Evolutionary conservation across 2,797 vertebrate genomes (phyloP), one percentile per base, ranked within the genome.

Genomic region (Alectoris magna): DNA sequence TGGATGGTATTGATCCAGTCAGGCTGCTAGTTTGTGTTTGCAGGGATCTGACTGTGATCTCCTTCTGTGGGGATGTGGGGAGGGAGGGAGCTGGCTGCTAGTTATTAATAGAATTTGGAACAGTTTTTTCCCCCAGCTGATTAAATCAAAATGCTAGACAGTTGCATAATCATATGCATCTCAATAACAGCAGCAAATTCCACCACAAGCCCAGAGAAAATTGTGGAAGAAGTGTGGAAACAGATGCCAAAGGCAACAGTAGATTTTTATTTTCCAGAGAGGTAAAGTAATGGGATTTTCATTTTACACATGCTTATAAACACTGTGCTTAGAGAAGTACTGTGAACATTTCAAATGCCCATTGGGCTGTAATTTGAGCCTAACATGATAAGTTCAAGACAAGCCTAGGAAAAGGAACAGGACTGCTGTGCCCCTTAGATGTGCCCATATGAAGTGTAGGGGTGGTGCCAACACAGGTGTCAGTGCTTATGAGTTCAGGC

Each of bases 1-100:
- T 94, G 94, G 94, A 92, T 96, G 87, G 82, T 97, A 97, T 96
- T 95, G 96, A 97, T 97, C 94, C 90, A 93, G 87, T 80, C 84
- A 96, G 82, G 71, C 88, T 96, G 86, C 83, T 90, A n/a, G 74
- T 94, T 95, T 93, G 91, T 88, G 78, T 71, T 94, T 43, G 53
- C 92, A 90, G 76, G 70, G 55, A 90, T 95, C 86, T 86, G 75
- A 56, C 95, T 88, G 84, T 95, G 93, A 93, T 93, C 72, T 92
- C 38, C 39, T 84, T 91, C 88, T 63, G 38, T 88, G 70, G 72
- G 94, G 82, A 94, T 91, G 62, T 68, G 73, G 80, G 80, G 56
- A 85, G 62, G 70, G 55, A 62, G 75, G 36, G 73, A 95, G 60
- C 24, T 88, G 70, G 14, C 70, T 94, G 84, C 49, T 58, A 74